phyloP scores from a whole-genome alignment of 2,797 vertebrate species.

The Sphenodon punctatus region DNA sequence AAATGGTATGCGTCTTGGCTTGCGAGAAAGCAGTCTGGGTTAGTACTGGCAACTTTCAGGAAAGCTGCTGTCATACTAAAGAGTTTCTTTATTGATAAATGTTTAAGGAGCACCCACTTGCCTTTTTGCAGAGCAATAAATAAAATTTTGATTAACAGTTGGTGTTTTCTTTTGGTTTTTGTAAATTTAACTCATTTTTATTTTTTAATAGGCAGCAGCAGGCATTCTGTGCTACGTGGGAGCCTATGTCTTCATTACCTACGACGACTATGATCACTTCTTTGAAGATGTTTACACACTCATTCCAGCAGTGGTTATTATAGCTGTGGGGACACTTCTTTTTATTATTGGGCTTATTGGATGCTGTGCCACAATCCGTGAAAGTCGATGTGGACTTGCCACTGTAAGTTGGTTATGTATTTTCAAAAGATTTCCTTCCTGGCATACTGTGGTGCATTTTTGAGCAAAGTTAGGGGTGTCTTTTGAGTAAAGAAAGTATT shows the following conservation, averaged over 20 bases:
- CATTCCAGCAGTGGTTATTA: constrained; percentile 93
- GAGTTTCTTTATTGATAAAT: not conserved
- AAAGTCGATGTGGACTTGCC: constrained; percentile 93
- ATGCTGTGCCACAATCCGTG: constrained; percentile 95
- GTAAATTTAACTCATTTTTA: not conserved
- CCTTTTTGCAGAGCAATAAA: not conserved
- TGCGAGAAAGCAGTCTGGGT: too few relatives aligned
- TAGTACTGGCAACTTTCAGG: not conserved
- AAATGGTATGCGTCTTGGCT: too few relatives aligned
- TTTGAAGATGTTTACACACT: constrained; percentile 96
- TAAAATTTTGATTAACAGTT: not conserved
- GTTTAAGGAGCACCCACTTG: too few relatives aligned
- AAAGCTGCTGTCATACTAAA: not conserved
- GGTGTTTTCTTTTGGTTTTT: not conserved
- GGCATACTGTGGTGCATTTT: not conserved
- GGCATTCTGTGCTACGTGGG: constrained; percentile 97
- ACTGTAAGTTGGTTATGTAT: constrained; percentile 80
- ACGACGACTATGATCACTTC: constrained; percentile 97
- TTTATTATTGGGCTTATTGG: constrained; percentile 96
- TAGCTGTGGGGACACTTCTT: constrained; percentile 91
- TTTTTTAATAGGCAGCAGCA: constrained; percentile 85
- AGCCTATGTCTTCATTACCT: constrained; percentile 98
- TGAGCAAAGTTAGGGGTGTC: too few relatives aligned
- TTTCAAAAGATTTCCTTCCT: rapidly evolving
- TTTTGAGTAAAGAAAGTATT: not conserved